phyloP scores from a whole-genome alignment of 2,888 invertebrate species.

The Meliscaeva auricollis region DNA sequence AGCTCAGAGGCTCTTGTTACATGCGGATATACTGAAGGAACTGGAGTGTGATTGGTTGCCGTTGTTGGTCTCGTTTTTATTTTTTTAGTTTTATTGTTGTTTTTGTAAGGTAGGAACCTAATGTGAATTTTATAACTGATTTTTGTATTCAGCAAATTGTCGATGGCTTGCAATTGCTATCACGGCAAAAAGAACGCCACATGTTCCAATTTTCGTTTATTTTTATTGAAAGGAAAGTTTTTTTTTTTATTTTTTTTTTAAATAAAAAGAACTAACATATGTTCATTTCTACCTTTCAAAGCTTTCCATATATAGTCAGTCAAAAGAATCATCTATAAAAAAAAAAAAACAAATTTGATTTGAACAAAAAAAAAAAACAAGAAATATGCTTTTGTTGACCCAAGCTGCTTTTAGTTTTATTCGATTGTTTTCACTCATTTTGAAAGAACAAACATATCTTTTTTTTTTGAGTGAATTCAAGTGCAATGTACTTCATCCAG shows the following conservation, averaged over 20 bases:
- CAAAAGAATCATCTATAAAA: slow-evolving; percentile 27
- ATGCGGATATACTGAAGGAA: slow-evolving; percentile 29
- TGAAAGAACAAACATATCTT: slow-evolving; percentile 28
- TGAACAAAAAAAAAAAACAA: background rate
- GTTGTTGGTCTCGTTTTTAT: slow-evolving; percentile 17
- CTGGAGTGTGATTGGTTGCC: slow-evolving; percentile 50
- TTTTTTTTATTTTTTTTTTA: background rate
- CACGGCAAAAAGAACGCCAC: slow-evolving; percentile 21
- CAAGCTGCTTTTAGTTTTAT: slow-evolving; percentile 35
- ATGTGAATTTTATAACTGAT: slow-evolving; percentile 59
- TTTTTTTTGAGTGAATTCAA: slow-evolving; percentile 12
- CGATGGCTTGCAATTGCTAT: slow-evolving; percentile 43
- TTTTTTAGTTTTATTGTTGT: background rate
- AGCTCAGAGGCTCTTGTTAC: slow-evolving; percentile 42
- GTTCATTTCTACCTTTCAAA: slow-evolving; percentile 3
- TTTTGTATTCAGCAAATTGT: slow-evolving; percentile 66
- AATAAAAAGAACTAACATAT: slow-evolving; percentile 16
- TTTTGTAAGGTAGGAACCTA: background rate
- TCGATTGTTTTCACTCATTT: slow-evolving; percentile 27
- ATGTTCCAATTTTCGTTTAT: slow-evolving; percentile 37
- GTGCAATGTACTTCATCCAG: slow-evolving; percentile 36
- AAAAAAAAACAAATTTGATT: too few species aligned
- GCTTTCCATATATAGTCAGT: background rate
- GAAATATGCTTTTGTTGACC: slow-evolving; percentile 3
- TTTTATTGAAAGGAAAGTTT: slow-evolving; percentile 21